phyloP scores from a whole-genome alignment of 2,113 vertebrate genomes.

The Gymnogyps californianus region DNA sequence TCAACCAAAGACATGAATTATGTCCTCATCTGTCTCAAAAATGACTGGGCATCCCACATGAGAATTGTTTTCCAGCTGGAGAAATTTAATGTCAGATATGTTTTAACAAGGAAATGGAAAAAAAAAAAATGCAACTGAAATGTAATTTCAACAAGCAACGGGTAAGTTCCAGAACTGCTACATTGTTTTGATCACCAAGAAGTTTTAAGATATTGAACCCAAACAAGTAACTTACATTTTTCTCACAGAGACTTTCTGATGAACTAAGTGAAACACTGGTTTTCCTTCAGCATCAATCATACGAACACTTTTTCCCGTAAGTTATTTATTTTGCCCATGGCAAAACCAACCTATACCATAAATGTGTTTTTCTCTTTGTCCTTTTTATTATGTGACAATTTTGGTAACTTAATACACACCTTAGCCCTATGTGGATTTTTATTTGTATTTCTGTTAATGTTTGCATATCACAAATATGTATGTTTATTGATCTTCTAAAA shows the following conservation, averaged over 20 bases:
- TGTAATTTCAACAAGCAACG: not conserved
- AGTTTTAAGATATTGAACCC: not conserved
- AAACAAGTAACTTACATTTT: not conserved
- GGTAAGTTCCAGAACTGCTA: not conserved
- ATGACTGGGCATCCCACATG: not conserved
- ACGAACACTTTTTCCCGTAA: not conserved
- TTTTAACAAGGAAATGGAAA: not conserved
- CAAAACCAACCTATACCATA: not conserved
- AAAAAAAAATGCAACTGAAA: not conserved
- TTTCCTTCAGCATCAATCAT: not conserved
- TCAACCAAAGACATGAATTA: not conserved
- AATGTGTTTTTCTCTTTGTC: not conserved
- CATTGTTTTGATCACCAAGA: not conserved
- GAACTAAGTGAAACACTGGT: not conserved
- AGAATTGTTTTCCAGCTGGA: not conserved
- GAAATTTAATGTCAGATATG: not conserved
- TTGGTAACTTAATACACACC: not conserved
- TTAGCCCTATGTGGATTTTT: not conserved
- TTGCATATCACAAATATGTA: not conserved
- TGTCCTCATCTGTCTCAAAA: not conserved
- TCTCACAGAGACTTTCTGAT: not conserved
- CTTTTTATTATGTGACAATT: not conserved
- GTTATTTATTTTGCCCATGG: not conserved
- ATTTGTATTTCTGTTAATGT: not conserved
- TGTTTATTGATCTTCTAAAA: not conserved